Evolutionary conservation across 2,888 invertebrate genomes (phyloP), one percentile per base, ranked within the genome.

Genomic region (Mythimna ferrago): DNA sequence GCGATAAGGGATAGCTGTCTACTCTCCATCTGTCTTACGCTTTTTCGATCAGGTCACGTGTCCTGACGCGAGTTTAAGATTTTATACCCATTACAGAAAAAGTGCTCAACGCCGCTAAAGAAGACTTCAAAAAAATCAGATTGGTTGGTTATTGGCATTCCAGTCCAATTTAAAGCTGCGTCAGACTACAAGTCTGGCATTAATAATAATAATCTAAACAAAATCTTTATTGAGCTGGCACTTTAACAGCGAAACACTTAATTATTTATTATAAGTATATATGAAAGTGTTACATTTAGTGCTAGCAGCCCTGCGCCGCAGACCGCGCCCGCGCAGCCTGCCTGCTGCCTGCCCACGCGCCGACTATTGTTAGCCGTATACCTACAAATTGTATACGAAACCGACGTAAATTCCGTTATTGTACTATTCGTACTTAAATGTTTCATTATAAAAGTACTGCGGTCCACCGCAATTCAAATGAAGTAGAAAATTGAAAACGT

Each of bases 331-430:
- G 89, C 88, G 83, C 85, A 80, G 87, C 82, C 85, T 85, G 79
- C 82, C 81, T 57, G 56, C 35, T 38, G 19, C n/a, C 60, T 74
- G 89, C 91, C 90, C 90, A 89, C 90, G 90, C 88, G 87, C 89
- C 86, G 83, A 76, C 82, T 81, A 91, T 86, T 86, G 86, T 86
- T 83, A 73, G 88, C 86, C 86, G 78, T 85, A 86, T 84, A 84
- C 80, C 84, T 85, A 81, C 82, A 75, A 85, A 86, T 87, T 84
- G 73, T 87, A 82, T 76, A 76, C 62, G 66, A 78, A 78, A 62
- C 69, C 70, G 61, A 79, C 62, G 67, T 72, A 68, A 79, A 86
- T 80, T 80, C 82, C 78, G 73, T 85, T 83, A 82, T 78, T 80
- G 65, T 69, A 79, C 72, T 70, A 75, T 78, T 77, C 73, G 65